Conservation (phyloP, 2,888 invertebrate genomes). For the Eremobia ochroleuca region DNA sequence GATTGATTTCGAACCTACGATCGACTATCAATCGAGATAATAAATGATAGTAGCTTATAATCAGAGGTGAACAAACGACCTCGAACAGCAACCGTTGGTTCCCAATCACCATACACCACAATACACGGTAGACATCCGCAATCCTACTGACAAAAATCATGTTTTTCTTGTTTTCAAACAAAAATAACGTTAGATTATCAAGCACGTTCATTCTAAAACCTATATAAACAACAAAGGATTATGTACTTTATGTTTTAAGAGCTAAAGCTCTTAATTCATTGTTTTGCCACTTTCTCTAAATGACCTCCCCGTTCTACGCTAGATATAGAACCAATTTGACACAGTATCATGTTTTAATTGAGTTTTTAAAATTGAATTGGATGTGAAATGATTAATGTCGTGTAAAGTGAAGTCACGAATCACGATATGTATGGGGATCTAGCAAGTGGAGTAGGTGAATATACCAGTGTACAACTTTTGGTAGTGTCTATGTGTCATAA, state of each 20-base stretch:
- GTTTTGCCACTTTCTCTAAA: slow-evolving; percentile 24
- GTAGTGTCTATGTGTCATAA: slow-evolving; percentile 17
- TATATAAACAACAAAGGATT: slow-evolving; percentile 33
- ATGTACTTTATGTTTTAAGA: slow-evolving; percentile 21
- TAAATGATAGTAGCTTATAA: slow-evolving; percentile 45
- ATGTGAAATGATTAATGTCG: slow-evolving; percentile 48
- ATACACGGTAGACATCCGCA: slow-evolving; percentile 79
- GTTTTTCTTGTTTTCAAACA: slow-evolving; percentile 79
- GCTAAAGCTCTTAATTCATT: slow-evolving; percentile 19
- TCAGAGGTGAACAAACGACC: slow-evolving; percentile 84
- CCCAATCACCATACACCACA: slow-evolving; percentile 77
- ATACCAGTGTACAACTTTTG: slow-evolving; percentile 18
- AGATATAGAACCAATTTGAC: slow-evolving; percentile 61
- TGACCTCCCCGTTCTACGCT: slow-evolving; percentile 61
- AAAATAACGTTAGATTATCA: slow-evolving; percentile 70
- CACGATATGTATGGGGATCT: slow-evolving; percentile 19
- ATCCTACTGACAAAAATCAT: slow-evolving; percentile 75
- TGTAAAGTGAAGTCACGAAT: slow-evolving; percentile 52
- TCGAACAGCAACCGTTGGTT: slow-evolving; percentile 78
- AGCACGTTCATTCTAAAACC: slow-evolving; percentile 40
- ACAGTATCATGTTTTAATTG: slow-evolving; percentile 63
- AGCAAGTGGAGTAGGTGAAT: slow-evolving; percentile 28
- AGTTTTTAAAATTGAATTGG: slow-evolving; percentile 54
- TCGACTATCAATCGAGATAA: slow-evolving; percentile 36
- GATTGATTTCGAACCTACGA: slow-evolving; percentile 14